Conservation (phyloP, 2,888 invertebrate genomes). For the Caenorhabditis sulstoni region DNA sequence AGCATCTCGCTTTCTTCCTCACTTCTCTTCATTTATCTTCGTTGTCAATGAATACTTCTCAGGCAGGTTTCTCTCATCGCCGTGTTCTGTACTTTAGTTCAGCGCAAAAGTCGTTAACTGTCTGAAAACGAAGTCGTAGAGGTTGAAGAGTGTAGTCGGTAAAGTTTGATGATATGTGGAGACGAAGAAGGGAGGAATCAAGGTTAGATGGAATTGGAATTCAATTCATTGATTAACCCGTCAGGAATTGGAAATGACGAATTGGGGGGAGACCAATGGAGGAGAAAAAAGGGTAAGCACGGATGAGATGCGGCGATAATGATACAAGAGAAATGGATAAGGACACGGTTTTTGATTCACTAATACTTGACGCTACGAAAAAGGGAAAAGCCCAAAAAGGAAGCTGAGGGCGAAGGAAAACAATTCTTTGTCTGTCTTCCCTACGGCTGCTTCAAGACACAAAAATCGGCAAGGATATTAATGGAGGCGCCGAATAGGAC, state of each 20-base stretch:
- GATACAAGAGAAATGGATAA: constrained; percentile 36
- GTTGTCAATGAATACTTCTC: not conserved
- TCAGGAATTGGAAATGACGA: constrained; percentile 4
- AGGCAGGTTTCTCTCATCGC: constrained; percentile 39
- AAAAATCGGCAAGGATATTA: not conserved
- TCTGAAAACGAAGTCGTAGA: not conserved
- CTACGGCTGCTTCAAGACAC: constrained; percentile 1
- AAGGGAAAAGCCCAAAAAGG: constrained; percentile 22
- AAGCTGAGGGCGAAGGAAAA: not conserved
- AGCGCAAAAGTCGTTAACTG: not conserved
- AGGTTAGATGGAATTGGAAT: not conserved
- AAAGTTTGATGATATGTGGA: not conserved
- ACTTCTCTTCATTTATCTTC: constrained; percentile 12
- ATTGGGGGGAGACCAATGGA: not conserved
- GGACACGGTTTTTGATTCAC: constrained; percentile 49
- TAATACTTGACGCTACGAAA: constrained; percentile 42
- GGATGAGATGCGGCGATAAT: constrained; percentile 17
- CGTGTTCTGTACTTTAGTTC: constrained; percentile 44
- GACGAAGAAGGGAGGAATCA: not conserved
- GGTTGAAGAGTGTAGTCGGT: not conserved
- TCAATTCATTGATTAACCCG: not conserved
- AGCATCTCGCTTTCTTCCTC: not conserved
- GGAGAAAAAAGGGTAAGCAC: constrained; percentile 14
- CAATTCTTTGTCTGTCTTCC: not conserved
- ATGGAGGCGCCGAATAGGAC: constrained; percentile 3